Percentiles rank a stretch among this genome's conserved stretches.
These are phyloP conservation scores for Melanotaenia maccullochi DNA, from an alignment of 2,797 vertebrate species.

Conservation along the genomic window DNA sequence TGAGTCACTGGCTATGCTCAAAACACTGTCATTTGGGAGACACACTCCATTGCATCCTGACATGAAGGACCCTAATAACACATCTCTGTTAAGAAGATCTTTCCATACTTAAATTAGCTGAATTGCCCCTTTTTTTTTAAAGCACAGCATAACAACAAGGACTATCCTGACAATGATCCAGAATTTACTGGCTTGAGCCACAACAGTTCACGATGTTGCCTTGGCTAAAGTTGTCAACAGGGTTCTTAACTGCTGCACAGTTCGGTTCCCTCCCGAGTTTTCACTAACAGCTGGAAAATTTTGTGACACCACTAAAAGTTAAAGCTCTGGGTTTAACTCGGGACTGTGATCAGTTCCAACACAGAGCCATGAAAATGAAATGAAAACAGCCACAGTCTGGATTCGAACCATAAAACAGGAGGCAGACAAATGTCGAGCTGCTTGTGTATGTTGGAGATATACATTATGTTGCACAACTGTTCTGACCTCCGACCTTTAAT, in stretches of 20 bases:
- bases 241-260: conserved; percentile 12
- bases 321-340: conserved; percentile 23
- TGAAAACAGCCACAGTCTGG: conserved; percentile 12
- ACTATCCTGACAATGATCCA: conserved; percentile 51
- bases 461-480: conserved; percentile 22
- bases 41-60: conserved; percentile 17
- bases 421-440: conserved; percentile 36
- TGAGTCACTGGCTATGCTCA: conserved; percentile 24
- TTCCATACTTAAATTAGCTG: conserved; percentile 5
- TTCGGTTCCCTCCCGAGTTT: conserved; percentile 20
- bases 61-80: conserved; percentile 31
- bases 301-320: conserved; percentile 23
- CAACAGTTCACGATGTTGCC: conserved; percentile 5
- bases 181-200: conserved; percentile 36
- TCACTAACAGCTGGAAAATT: conserved; percentile 21
- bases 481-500: conserved; percentile 26
- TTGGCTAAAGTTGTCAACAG: conserved; percentile 26
- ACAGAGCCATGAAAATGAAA: conserved; percentile 18
- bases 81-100: conserved; percentile 23
- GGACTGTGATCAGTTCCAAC: conserved; percentile 30
- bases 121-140: conserved; percentile 24
- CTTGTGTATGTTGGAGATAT: conserved; percentile 15
- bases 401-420: conserved; percentile 38
- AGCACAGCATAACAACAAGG: conserved; percentile 35
- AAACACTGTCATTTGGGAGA: conserved; percentile 22